phyloP scores from a whole-genome alignment of 2,888 invertebrate species.

The Steromphala cineraria region DNA sequence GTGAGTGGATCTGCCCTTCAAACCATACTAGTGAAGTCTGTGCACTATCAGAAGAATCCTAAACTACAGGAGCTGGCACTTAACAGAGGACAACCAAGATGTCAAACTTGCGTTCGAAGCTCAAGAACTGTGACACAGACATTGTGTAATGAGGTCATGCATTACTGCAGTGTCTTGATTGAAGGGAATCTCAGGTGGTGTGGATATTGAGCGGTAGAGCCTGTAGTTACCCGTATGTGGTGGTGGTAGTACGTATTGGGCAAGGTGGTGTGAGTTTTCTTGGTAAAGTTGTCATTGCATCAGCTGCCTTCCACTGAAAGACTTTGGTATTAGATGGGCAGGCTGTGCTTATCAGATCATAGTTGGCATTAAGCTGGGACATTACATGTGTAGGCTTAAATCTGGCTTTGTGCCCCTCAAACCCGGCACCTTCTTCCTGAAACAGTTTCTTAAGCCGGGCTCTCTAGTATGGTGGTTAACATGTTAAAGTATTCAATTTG shows the following conservation, averaged over 20 bases:
- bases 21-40: not conserved
- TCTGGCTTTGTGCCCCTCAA: not conserved
- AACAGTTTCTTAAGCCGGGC: not conserved
- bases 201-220: not conserved
- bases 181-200: not conserved
- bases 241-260: not conserved
- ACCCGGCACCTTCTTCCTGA: not conserved
- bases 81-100: slow-evolving; percentile 26
- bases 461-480: not conserved
- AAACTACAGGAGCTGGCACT: too few species aligned
- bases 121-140: not conserved
- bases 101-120: slow-evolving; percentile 25
- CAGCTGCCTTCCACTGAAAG: not conserved
- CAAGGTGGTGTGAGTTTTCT: not conserved
- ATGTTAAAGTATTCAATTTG: not conserved
- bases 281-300: not conserved
- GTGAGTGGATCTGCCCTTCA: not conserved
- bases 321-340: not conserved
- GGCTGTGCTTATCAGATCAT: not conserved
- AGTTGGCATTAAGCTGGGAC: not conserved
- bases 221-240: not conserved
- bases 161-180: not conserved
- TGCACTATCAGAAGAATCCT: not conserved
- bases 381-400: not conserved
- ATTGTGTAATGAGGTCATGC: not conserved